Evolutionary conservation across 2,888 invertebrate genomes (phyloP).

Genomic region (Gerosis bhagava): DNA sequence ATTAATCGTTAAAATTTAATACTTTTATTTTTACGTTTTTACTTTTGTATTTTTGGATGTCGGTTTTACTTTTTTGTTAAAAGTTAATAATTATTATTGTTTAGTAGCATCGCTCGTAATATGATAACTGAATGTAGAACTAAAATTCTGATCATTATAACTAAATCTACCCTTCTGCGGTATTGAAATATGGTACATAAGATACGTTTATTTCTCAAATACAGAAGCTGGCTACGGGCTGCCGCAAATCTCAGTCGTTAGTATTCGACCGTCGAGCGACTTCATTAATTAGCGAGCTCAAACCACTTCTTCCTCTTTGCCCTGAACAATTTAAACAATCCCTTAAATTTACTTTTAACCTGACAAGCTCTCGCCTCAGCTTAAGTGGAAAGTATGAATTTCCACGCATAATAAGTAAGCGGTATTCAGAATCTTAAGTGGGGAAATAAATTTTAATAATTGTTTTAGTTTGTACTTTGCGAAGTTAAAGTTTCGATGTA

Average conservation of each 20-base stretch:
- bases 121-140: no score
- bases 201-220: background rate
- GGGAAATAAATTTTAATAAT: slow-evolving; percentile 7
- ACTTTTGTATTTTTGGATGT: no score
- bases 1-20: no score
- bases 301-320: slow-evolving; percentile 52
- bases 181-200: no score
- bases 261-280: slow-evolving; percentile 58
- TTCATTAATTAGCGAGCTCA: slow-evolving; percentile 68
- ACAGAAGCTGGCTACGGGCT: background rate
- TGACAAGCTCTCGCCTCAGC: slow-evolving; percentile 11
- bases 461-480: slow-evolving; percentile 6
- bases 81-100: no score
- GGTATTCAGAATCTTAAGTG: slow-evolving; percentile 6
- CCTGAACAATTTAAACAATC: slow-evolving; percentile 56
- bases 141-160: no score
- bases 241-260: slow-evolving; percentile 49
- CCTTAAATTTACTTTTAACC: slow-evolving; percentile 32
- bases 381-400: slow-evolving; percentile 16
- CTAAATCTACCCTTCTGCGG: no score
- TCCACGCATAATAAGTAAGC: slow-evolving; percentile 5
- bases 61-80: no score
- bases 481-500: slow-evolving; percentile 6
- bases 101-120: no score
- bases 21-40: no score